Conservation (phyloP, 2,797 vertebrate species). For the Galagoides demidoff region DNA sequence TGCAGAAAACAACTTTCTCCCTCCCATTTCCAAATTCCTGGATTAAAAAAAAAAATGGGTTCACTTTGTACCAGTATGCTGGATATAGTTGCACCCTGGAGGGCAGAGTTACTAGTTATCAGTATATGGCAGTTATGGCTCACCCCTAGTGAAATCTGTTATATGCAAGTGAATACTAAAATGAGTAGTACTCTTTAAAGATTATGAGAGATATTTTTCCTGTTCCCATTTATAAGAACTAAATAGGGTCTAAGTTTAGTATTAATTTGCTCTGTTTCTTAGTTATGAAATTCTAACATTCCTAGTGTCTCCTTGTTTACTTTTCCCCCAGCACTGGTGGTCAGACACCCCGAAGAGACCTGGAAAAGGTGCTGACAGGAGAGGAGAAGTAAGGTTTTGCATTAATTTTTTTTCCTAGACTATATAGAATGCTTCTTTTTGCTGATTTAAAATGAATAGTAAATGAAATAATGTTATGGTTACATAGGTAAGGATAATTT, state of each 20-base stretch:
- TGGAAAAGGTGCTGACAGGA: constrained; percentile 98
- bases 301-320: background rate
- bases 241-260: background rate
- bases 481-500: background rate
- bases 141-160: background rate
- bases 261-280: background rate
- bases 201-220: background rate
- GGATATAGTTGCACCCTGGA: background rate
- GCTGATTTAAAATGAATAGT: background rate
- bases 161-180: background rate
- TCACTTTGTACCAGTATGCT: background rate
- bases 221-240: background rate
- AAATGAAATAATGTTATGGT: background rate
- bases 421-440: background rate
- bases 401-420: background rate
- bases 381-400: constrained; percentile 94
- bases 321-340: constrained; percentile 92
- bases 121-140: background rate
- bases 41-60: background rate
- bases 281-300: background rate
- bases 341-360: constrained; percentile 96
- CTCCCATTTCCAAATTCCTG: background rate
- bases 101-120: background rate
- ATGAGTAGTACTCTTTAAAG: background rate
- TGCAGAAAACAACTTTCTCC: background rate